Base-by-base conservation (phyloP, 2,797 vertebrate genomes). In the Lerista edwardsae region DNA sequence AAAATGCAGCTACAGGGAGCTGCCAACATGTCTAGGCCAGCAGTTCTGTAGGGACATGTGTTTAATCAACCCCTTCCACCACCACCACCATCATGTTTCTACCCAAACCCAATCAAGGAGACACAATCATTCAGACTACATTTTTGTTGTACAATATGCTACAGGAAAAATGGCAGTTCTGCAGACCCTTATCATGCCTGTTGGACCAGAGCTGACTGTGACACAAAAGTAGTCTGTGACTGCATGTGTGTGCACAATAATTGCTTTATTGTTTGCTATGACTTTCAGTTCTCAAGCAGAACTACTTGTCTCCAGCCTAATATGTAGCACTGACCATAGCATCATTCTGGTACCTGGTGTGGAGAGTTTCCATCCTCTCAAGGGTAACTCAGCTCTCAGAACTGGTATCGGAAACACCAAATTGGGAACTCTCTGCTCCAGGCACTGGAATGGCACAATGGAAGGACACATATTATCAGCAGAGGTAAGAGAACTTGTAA, bases 311-410 rank as follows among this genome's bases (percentile, higher is more conserved):
- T 39, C 7, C 12, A 29, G 9, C 8, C 11, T 31, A 21, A 71
- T 71, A 41, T 71, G 23, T 21, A 61, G 34, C 19, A 73, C 12
- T 55, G 57, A n/a, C 11, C 23, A 73, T 65, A 59, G 47, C 2
- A 55, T 71, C 59, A 64, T 73, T 73, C 29, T 65, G 61, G 44
- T 73, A 79, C 83, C 83, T 84, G n/a, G 6, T 73, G 31, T 21
- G 71, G 31, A 79, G 25, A 75, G 14, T 47, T 73, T 39, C 68
- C 25, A 39, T 55, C n/a, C n/a, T n/a, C n/a, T n/a, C n/a, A 34
- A 17, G n/a, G 55, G 31, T 21, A 44, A n/a, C n/a, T n/a, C 23
- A 65, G 41, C 41, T 65, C n/a, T 12, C 71, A 25, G 67, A 78
- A 84, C 29, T 64, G n/a, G 14, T 31, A 59, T 19, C 36, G 10